Evolutionary conservation across 2,113 vertebrate species (phyloP).

Genomic region (Pandion haliaetus): DNA sequence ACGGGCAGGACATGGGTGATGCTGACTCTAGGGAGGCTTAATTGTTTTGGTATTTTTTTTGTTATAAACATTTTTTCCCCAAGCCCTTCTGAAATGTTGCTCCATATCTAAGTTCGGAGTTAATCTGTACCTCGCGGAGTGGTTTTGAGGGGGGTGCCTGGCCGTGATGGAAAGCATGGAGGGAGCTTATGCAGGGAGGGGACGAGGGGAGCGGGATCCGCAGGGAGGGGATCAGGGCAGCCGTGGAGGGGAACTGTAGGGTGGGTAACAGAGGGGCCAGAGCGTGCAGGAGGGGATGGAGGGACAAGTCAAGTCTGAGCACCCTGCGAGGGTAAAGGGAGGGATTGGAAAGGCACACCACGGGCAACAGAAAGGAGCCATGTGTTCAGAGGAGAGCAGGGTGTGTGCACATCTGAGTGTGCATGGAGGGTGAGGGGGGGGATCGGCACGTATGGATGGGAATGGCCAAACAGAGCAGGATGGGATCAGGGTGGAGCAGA

Average conservation of each 20-base stretch:
- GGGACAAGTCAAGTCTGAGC: background rate
- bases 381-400: background rate
- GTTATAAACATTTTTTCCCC: background rate
- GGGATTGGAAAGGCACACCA: background rate
- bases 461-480: too few relatives aligned
- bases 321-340: accelerated
- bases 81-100: background rate
- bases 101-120: background rate
- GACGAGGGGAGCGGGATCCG: background rate
- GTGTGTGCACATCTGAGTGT: background rate
- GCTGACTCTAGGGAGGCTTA: background rate
- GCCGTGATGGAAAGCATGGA: accelerated
- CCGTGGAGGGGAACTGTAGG: accelerated
- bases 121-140: background rate
- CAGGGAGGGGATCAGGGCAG: background rate
- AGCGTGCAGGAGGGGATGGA: background rate
- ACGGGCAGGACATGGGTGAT: accelerated
- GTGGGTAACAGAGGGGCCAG: background rate
- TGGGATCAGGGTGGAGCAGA: background rate
- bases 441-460: accelerated
- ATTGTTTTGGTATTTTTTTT: background rate
- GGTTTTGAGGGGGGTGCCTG: background rate
- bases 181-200: background rate
- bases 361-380: background rate
- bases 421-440: background rate